These are phyloP conservation scores for Mythimna loreyi DNA, from an alignment of 2,888 invertebrate species.

Conservation along the genomic window DNA sequence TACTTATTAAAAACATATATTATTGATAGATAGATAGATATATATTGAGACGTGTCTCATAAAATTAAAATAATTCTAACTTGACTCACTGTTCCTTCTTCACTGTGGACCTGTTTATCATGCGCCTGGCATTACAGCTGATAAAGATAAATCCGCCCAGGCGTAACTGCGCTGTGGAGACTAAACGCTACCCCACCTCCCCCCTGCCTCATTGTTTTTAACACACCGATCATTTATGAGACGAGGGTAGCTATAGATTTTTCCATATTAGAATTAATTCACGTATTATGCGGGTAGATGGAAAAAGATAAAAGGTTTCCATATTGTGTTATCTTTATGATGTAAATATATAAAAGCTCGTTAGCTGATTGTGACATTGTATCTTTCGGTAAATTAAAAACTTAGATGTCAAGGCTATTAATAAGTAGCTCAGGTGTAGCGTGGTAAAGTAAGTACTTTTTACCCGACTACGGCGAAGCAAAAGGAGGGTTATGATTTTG, in stretches of 20 bases:
- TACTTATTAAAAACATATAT: no score
- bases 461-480: no score
- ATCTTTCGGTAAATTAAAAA: background rate
- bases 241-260: background rate
- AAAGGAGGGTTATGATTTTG: no score
- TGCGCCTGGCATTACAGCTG: conserved; percentile 31
- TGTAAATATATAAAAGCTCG: background rate
- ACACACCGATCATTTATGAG: conserved; percentile 11
- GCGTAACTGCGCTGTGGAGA: conserved; percentile 30
- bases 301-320: background rate
- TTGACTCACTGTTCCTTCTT: conserved; percentile 4
- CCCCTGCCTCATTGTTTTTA: conserved; percentile 40
- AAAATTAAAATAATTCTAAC: background rate
- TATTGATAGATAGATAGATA: no score
- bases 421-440: background rate
- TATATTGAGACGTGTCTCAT: no score
- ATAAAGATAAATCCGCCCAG: conserved; percentile 41
- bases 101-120: conserved; percentile 40
- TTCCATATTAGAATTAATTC: background rate
- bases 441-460: no score
- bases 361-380: background rate
- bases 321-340: background rate
- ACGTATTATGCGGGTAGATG: background rate
- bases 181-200: conserved; percentile 29
- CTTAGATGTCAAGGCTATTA: background rate